Evolutionary conservation across 2,797 vertebrate species (phyloP).

Genomic region (Philypnodon macrostomus): DNA sequence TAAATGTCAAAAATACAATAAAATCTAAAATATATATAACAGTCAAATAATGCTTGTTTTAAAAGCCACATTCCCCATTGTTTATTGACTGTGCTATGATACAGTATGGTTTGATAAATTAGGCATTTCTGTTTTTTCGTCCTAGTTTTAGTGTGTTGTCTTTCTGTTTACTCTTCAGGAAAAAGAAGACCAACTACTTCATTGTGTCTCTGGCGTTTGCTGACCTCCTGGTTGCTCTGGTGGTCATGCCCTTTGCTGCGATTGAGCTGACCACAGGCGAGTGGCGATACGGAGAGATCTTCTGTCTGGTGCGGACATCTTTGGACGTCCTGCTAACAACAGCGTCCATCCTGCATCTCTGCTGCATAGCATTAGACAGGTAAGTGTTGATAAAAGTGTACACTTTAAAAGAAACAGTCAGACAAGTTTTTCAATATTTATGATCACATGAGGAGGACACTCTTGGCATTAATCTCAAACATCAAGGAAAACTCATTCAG

Average conservation of each 20-base stretch:
- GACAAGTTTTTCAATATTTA: too few relatives aligned
- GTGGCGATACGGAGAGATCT: constrained; percentile 80
- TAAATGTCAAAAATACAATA: too few relatives aligned
- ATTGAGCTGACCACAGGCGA: constrained; percentile 77
- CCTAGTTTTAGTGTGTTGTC: too few relatives aligned
- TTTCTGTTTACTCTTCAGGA: too few relatives aligned
- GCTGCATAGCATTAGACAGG: constrained; percentile 84
- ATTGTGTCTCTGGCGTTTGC: constrained; percentile 82
- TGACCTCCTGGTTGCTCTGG: constrained; percentile 78
- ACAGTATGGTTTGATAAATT: neutral
- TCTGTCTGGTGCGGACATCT: constrained; percentile 81
- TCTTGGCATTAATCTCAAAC: neutral
- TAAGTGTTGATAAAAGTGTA: too few relatives aligned
- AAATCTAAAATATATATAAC: too few relatives aligned
- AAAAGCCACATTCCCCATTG: too few relatives aligned
- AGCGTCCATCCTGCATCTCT: constrained; percentile 80
- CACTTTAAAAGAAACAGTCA: too few relatives aligned
- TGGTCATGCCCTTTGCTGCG: constrained; percentile 82
- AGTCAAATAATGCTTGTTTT: too few relatives aligned
- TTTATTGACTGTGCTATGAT: too few relatives aligned
- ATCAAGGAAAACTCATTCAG: too few relatives aligned
- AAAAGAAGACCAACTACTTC: constrained; percentile 85
- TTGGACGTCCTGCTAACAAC: constrained; percentile 81
- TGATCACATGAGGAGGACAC: too few relatives aligned
- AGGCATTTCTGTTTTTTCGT: neutral